These are phyloP conservation scores for Conchocele bisecta DNA, from an alignment of 2,888 invertebrate genomes.

Conservation along the genomic window DNA sequence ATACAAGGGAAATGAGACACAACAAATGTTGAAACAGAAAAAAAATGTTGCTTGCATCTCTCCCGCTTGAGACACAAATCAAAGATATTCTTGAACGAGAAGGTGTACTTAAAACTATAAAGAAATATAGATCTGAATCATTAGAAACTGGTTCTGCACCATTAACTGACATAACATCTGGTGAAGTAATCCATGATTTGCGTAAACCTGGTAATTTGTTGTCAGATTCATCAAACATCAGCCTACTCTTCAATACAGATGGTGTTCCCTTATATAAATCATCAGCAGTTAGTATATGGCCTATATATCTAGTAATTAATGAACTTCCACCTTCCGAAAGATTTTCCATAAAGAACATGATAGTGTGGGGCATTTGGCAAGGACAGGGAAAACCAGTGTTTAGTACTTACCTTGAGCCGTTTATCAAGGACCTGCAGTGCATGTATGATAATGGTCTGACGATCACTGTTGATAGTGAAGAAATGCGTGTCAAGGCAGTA, in stretches of 20 bases:
- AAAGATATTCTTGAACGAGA: conserved; percentile 23
- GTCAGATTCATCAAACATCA: not conserved
- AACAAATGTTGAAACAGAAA: conserved; percentile 14
- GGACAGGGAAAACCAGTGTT: conserved; percentile 34
- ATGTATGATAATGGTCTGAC: conserved; percentile 14
- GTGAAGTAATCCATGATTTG: not conserved
- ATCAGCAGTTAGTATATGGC: conserved; percentile 16
- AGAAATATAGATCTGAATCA: not conserved
- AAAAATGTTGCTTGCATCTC: conserved; percentile 14
- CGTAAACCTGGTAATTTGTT: conserved; percentile 8
- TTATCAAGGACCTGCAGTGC: conserved; percentile 27
- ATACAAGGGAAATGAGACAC: conserved; percentile 9
- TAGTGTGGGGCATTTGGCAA: conserved; percentile 51
- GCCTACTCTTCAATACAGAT: conserved; percentile 20
- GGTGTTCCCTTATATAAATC: conserved; percentile 20
- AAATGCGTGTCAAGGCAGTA: not conserved
- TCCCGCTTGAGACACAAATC: conserved; percentile 12
- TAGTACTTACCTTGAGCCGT: conserved; percentile 21
- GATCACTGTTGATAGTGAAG: conserved; percentile 6
- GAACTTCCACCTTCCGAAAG: conserved; percentile 30
- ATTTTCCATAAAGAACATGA: conserved; percentile 26
- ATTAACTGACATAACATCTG: conserved; percentile 13
- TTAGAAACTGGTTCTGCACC: not conserved
- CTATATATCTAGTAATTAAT: conserved; percentile 25
- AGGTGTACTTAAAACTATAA: conserved; percentile 1